Evolutionary conservation across 2,113 vertebrate genomes (phyloP).

Genomic region (Pongo pygmaeus): DNA sequence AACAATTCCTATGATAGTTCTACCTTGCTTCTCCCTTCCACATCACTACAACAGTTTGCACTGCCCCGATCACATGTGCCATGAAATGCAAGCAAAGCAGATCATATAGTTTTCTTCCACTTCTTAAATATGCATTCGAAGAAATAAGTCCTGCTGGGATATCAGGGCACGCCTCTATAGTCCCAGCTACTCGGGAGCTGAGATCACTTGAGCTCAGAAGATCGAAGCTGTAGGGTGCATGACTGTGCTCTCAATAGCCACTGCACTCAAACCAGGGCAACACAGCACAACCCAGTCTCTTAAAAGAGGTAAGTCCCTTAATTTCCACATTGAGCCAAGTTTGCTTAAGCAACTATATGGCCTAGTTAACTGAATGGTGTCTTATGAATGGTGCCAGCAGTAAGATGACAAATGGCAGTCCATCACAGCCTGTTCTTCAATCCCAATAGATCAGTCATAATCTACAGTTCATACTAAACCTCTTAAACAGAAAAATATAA

Average conservation of each 20-base stretch:
- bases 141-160: neutral
- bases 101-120: neutral
- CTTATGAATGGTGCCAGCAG: neutral
- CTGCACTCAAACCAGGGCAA: neutral
- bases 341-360: neutral
- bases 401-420: neutral
- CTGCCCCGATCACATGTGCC: neutral
- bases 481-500: constrained; percentile 37
- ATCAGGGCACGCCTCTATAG: neutral
- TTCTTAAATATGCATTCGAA: neutral
- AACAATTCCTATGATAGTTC: neutral
- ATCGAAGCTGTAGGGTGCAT: neutral
- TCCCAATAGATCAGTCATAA: neutral
- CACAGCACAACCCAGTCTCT: neutral
- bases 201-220: neutral
- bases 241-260: neutral
- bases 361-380: neutral
- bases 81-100: neutral
- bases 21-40: neutral
- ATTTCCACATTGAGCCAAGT: neutral
- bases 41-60: neutral
- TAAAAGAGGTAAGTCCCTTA: neutral
- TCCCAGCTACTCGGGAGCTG: neutral
- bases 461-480: neutral
- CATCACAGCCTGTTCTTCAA: neutral